These are phyloP conservation scores for Mohoua ochrocephala DNA, from an alignment of 2,113 vertebrate species.

Conservation along the genomic window DNA sequence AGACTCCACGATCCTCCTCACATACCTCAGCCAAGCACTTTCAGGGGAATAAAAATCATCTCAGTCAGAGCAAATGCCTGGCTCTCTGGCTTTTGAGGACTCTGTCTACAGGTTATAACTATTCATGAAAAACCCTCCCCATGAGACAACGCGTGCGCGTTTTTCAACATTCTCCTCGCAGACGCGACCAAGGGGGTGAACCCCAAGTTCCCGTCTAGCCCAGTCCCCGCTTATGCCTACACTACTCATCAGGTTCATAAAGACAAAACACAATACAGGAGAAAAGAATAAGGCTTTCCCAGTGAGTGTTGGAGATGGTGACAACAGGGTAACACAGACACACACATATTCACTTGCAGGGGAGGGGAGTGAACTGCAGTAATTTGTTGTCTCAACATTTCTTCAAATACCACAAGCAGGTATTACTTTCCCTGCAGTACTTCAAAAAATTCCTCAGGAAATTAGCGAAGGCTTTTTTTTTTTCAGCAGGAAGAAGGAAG, in stretches of 20 bases:
- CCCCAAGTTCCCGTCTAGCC: background rate
- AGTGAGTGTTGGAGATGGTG: background rate
- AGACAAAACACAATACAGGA: background rate
- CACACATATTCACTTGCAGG: background rate
- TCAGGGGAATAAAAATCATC: background rate
- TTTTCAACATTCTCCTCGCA: background rate
- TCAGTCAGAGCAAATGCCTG: background rate
- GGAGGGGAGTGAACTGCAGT: rapidly evolving
- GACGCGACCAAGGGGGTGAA: background rate
- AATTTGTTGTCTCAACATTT: background rate
- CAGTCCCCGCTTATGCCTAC: background rate
- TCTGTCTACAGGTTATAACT: background rate
- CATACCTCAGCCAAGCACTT: background rate
- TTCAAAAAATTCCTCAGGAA: background rate
- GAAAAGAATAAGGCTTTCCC: background rate
- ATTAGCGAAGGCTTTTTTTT: background rate
- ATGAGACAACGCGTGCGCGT: rapidly evolving
- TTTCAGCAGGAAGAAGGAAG: background rate
- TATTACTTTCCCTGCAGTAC: background rate
- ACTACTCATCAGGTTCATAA: background rate
- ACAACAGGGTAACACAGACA: background rate
- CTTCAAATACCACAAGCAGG: background rate
- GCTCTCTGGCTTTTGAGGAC: background rate
- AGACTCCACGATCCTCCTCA: background rate
- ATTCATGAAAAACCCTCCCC: background rate